These are phyloP conservation scores for Cyprinella venusta DNA, from an alignment of 2,797 vertebrate genomes.

Conservation along the genomic window DNA sequence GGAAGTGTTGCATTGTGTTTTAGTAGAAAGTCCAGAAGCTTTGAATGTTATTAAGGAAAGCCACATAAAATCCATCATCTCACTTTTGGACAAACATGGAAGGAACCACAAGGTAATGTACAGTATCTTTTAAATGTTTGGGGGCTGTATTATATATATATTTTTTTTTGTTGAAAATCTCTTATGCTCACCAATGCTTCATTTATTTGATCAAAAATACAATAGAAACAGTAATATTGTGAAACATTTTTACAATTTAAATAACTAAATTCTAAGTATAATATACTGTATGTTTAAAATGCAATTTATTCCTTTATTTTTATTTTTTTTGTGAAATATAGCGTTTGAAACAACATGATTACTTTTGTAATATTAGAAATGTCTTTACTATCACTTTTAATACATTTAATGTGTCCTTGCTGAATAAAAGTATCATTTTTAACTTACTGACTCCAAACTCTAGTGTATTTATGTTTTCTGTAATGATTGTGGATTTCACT, in stretches of 20 bases:
- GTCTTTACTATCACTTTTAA: not conserved
- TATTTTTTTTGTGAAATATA: not conserved
- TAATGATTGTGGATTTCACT: conserved; percentile 11
- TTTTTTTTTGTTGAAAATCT: not conserved
- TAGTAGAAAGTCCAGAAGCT: conserved; percentile 93
- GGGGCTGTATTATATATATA: not conserved
- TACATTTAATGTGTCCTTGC: not conserved
- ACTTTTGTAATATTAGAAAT: not conserved
- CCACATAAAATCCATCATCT: conserved; percentile 92
- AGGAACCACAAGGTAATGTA: conserved; percentile 87
- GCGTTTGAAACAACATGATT: not conserved
- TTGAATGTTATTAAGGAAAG: conserved; percentile 91
- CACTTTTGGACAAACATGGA: conserved; percentile 92
- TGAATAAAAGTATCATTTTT: not conserved
- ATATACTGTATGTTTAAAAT: not conserved
- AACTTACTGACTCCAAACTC: not conserved
- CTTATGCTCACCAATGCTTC: not conserved
- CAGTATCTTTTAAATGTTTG: not conserved
- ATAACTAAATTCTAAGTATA: not conserved
- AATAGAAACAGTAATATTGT: not conserved
- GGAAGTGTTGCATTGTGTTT: conserved; percentile 92
- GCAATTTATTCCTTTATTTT: not conserved
- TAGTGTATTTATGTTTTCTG: not conserved
- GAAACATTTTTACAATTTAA: not conserved
- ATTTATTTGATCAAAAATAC: not conserved